Percentiles rank a stretch among this genome's conserved stretches.
phyloP scores from a whole-genome alignment of 2,113 vertebrate species.

The Delphinus delphis region DNA sequence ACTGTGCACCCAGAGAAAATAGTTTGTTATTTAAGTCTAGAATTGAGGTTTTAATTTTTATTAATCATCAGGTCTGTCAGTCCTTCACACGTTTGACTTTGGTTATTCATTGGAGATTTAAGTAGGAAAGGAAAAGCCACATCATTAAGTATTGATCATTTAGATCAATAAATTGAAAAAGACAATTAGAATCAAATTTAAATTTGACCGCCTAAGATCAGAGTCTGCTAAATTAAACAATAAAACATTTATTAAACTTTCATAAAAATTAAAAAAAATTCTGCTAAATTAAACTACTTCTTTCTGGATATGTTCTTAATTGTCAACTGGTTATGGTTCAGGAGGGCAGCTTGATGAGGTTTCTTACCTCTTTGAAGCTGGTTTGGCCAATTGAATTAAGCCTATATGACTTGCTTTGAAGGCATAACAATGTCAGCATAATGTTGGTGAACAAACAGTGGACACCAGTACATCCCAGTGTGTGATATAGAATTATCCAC shows the following conservation, averaged over 20 bases:
- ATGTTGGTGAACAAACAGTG: not conserved
- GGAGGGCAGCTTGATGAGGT: not conserved
- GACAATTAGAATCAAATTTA: constrained; percentile 29
- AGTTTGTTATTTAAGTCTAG: constrained; percentile 47
- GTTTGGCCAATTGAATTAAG: not conserved
- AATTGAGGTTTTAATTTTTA: constrained; percentile 54
- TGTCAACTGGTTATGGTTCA: not conserved
- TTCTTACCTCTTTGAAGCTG: constrained; percentile 11
- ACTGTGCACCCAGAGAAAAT: not conserved
- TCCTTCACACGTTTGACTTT: constrained; percentile 37
- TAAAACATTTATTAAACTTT: not conserved
- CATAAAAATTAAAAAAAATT: not conserved
- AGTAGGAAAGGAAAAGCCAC: not conserved
- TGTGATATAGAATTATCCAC: not conserved
- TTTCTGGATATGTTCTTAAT: not conserved
- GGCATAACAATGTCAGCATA: not conserved
- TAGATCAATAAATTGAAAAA: not conserved
- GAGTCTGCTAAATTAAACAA: constrained; percentile 14
- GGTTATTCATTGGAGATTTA: constrained; percentile 45
- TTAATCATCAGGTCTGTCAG: not conserved
- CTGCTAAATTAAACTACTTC: not conserved
- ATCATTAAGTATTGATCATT: constrained; percentile 34
- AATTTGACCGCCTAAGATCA: not conserved
- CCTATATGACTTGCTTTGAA: not conserved
- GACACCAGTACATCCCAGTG: not conserved